These are phyloP conservation scores for Drosophila rhopaloa DNA, from an alignment of 1,140 invertebrate genomes.

Conservation along the genomic window DNA sequence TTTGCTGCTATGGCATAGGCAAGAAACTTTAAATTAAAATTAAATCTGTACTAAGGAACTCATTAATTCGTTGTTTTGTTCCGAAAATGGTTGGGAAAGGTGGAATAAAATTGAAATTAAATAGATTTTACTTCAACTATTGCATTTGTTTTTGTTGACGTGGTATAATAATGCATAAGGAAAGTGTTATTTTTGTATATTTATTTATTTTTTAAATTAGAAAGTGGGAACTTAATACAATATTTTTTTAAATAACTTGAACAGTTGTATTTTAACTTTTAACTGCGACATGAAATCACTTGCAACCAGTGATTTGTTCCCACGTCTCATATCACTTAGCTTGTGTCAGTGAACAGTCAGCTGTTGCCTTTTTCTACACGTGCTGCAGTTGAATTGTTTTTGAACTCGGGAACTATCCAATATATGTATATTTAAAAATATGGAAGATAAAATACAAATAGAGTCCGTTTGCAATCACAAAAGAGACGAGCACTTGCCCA, in stretches of 20 bases:
- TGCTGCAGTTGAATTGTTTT: slow-evolving; percentile 25
- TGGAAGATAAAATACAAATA: slow-evolving; percentile 66
- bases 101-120: too few species aligned
- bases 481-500: slow-evolving; percentile 27
- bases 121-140: too few species aligned
- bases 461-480: slow-evolving; percentile 43
- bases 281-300: not conserved
- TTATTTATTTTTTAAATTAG: too few species aligned
- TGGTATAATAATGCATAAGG: too few species aligned
- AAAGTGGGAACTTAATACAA: too few species aligned
- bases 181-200: too few species aligned
- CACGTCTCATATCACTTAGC: not conserved
- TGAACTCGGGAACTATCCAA: not conserved
- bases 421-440: slow-evolving; percentile 12
- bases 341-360: slow-evolving; percentile 5
- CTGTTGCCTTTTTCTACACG: slow-evolving; percentile 23
- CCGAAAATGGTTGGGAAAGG: not conserved
- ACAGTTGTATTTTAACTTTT: not conserved
- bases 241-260: too few species aligned
- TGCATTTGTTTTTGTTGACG: too few species aligned
- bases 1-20: too few species aligned
- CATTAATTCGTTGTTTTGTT: too few species aligned
- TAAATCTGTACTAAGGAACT: too few species aligned
- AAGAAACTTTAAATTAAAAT: too few species aligned
- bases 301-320: not conserved